Evolutionary conservation across 2,797 vertebrate species (phyloP).

Genomic region (Cossypha heuglini): DNA sequence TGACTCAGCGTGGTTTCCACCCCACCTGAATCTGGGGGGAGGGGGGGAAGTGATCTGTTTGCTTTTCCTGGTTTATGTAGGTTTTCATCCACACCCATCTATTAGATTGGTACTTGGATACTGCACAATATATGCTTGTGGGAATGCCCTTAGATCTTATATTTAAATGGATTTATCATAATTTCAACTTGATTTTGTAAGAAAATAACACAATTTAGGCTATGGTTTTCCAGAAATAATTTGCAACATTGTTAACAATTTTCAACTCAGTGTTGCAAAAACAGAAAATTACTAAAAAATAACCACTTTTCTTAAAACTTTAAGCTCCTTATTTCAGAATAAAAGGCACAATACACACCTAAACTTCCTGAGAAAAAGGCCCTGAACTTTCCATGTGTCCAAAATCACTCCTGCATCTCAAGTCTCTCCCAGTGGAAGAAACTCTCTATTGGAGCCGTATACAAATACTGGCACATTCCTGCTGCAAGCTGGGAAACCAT

Average conservation of each 20-base stretch:
- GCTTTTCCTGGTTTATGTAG: background rate
- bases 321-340: background rate
- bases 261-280: background rate
- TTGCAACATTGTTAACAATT: background rate
- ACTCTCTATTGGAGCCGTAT: background rate
- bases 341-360: background rate
- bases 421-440: background rate
- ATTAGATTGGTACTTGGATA: background rate
- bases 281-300: background rate
- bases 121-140: background rate
- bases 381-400: background rate
- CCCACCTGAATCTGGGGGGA: background rate
- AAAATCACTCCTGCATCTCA: background rate
- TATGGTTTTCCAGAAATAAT: background rate
- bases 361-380: background rate
- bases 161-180: background rate
- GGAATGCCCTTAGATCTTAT: background rate
- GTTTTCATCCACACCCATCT: background rate
- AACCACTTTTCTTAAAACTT: background rate
- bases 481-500: background rate
- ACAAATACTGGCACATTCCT: background rate
- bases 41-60: background rate
- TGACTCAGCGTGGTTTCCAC: background rate
- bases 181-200: background rate
- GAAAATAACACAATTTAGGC: background rate